These are phyloP conservation scores for Bombus turneri DNA, from an alignment of 1,140 invertebrate genomes.

Conservation along the genomic window DNA sequence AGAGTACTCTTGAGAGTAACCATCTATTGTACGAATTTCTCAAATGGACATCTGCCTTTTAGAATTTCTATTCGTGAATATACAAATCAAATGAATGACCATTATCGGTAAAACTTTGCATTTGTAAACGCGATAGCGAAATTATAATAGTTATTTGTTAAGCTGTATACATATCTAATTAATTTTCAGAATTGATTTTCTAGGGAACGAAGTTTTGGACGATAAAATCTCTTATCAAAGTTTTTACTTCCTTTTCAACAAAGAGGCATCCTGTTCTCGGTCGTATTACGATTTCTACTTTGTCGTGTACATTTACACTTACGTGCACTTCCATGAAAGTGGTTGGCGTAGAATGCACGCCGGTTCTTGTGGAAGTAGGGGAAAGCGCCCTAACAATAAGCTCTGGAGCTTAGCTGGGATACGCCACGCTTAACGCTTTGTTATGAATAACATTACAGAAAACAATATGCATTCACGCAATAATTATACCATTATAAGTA, in stretches of 20 bases:
- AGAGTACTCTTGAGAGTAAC: neutral
- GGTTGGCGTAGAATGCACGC: neutral
- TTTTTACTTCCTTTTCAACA: too few species aligned
- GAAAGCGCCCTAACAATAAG: neutral
- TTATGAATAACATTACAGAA: neutral
- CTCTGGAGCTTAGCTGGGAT: neutral
- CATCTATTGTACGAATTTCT: neutral
- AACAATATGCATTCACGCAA: neutral
- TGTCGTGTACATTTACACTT: neutral
- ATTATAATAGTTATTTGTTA: neutral
- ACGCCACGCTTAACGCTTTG: neutral
- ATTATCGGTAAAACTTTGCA: neutral
- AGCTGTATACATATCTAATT: too few species aligned
- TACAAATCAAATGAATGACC: too few species aligned
- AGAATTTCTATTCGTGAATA: neutral
- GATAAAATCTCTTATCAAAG: neutral
- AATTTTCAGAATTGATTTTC: too few species aligned
- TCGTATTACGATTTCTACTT: too few species aligned
- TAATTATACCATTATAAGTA: neutral
- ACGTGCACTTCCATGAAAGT: neutral
- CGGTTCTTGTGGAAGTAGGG: neutral
- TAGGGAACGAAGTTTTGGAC: neutral
- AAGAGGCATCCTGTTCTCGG: too few species aligned
- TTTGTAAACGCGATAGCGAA: neutral
- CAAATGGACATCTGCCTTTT: neutral